These are phyloP conservation scores for Porites australiensis DNA, from an alignment of 64 coral and sea anemone species.

Conservation along the genomic window DNA sequence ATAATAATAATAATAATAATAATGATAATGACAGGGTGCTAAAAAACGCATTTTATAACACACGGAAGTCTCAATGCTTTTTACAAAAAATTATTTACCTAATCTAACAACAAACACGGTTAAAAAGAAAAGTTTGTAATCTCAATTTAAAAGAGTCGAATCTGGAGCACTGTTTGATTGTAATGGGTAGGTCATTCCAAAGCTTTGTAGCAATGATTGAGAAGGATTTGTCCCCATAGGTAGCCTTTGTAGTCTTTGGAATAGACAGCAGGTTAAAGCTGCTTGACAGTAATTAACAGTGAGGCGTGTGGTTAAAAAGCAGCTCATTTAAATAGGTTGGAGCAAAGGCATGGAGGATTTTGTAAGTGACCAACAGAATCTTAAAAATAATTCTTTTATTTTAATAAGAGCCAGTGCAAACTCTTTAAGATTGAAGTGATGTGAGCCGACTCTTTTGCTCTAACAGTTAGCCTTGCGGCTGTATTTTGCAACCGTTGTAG, in stretches of 20 bases:
- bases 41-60: not conserved
- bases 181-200: not conserved
- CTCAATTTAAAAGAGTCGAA: not conserved
- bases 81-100: not conserved
- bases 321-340: conserved; percentile 1
- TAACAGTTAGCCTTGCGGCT: not conserved
- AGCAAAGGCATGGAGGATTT: no score
- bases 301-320: no score
- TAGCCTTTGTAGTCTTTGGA: no score
- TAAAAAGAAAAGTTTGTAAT: not conserved
- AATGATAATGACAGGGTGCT: not conserved
- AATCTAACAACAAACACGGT: not conserved
- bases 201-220: not conserved
- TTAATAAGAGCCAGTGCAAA: not conserved
- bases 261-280: no score
- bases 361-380: not conserved
- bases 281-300: not conserved
- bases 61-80: not conserved
- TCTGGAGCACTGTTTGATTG: not conserved
- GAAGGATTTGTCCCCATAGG: not conserved
- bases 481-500: conserved; percentile 15
- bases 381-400: not conserved
- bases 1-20: no score
- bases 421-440: not conserved
- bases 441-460: not conserved